Conservation (phyloP, 2,113 vertebrate genomes). For the Cyphomyrus discorhynchus region DNA sequence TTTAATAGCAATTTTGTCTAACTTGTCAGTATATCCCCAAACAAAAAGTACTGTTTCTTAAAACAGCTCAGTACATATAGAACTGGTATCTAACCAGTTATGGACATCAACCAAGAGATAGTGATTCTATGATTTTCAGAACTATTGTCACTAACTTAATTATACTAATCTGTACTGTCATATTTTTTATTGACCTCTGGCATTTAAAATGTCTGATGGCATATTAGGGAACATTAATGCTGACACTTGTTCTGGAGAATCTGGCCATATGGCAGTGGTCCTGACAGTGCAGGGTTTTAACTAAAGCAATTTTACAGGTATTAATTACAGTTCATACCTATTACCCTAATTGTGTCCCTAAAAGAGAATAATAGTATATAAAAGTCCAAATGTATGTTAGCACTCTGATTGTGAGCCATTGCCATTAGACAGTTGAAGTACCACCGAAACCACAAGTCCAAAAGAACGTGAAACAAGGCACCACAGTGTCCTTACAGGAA, state of each 20-base stretch:
- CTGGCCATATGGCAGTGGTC: neutral
- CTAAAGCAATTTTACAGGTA: neutral
- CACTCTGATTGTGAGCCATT: neutral
- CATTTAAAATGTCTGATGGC: neutral
- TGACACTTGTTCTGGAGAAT: neutral
- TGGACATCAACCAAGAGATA: neutral
- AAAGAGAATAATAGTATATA: neutral
- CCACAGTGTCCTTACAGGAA: neutral
- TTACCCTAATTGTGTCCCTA: neutral
- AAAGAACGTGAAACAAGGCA: neutral
- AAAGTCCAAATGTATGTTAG: neutral
- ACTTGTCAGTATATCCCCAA: neutral
- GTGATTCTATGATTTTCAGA: neutral
- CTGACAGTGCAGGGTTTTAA: neutral
- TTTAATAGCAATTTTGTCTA: neutral
- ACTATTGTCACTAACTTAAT: neutral
- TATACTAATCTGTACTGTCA: neutral
- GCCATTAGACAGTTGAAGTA: neutral
- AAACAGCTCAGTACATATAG: neutral
- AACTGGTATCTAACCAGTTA: neutral
- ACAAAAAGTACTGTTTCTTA: neutral
- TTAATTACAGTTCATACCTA: neutral
- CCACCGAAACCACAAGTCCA: neutral
- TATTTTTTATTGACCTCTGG: neutral
- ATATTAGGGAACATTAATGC: neutral